A percentile compares a stretch with the other conserved stretches of the same genome.
phyloP scores from a whole-genome alignment of 2,888 invertebrate genomes.

The Helleia helle region DNA sequence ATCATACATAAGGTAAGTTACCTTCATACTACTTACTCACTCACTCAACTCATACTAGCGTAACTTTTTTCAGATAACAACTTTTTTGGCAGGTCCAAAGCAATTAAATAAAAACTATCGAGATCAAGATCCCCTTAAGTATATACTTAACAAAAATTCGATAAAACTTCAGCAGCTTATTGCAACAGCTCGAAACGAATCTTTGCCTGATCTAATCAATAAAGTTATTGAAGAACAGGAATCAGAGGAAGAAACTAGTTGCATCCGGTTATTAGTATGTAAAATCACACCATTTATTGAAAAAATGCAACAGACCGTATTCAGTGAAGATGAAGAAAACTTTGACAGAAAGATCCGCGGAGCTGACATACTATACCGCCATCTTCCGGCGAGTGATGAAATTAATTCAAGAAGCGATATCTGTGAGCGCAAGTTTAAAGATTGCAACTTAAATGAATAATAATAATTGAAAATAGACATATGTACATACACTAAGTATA shows the following conservation, averaged over 20 bases:
- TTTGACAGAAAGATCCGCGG: conserved; percentile 38
- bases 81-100: conserved; percentile 57
- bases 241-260: conserved; percentile 76
- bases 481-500: too few species aligned
- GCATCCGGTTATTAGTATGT: conserved; percentile 82
- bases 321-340: conserved; percentile 48
- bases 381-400: conserved; percentile 76
- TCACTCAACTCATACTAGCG: too few species aligned
- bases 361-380: conserved; percentile 68
- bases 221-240: conserved; percentile 71
- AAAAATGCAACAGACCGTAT: conserved; percentile 82
- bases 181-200: conserved; percentile 73
- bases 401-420: conserved; percentile 73
- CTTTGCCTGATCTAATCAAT: conserved; percentile 76
- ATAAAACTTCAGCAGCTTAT: conserved; percentile 72
- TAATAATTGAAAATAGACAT: too few species aligned
- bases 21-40: too few species aligned
- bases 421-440: conserved; percentile 76
- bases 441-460: conserved; percentile 54
- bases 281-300: conserved; percentile 84
- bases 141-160: conserved; percentile 78
- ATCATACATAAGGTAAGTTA: too few species aligned
- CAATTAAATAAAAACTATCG: conserved; percentile 33
- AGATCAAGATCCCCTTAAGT: conserved; percentile 49
- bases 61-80: conserved; percentile 76